Base-by-base conservation (phyloP, 2,113 vertebrate species). In the Actenoides lindsayi region DNA sequence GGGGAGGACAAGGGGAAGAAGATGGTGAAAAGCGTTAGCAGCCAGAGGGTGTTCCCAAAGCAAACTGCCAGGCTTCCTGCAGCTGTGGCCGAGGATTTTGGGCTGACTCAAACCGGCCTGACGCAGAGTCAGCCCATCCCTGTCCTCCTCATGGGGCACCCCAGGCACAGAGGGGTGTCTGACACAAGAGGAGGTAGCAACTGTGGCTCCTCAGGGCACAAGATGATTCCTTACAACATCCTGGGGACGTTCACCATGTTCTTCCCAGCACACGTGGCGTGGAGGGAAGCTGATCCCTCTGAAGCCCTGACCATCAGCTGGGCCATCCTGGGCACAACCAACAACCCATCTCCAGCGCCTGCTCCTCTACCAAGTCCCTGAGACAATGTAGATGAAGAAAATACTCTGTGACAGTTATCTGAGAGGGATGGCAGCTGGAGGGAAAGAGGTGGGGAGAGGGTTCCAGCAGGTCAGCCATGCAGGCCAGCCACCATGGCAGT, bases 181-280 rank as follows among this genome's bases (percentile, higher is more conserved):
- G 24, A 46, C 39, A 59, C 0, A 2, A 23, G 14, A 69, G 16
- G 13, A 69, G 41, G 30, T 10, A 35, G 41, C 42, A 73, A 16
- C 14, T 16, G 28, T 84, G 44, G 27, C 46, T 59, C 33, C 53
- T 53, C 50, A 51, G 74, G 57, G 53, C 63, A 92, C 16, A 11
- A 54, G 33, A 8, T 21, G 16, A 27, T 74, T 33, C 12, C 24
- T 59, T 94, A 37, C 44, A 81, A 50, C 18, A 30, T 14, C 8
- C 16, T 3, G 5, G 30, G 37, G 57, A 69, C 9, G 16, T 53
- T 53, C 0, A 0, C 64, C 13, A 15, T 0, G 5, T 24, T 56
- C 16, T 31, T 44, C 39, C 46, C 86, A 75, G 70, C 31, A 35
- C 46, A 37, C 17, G 3, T 0, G 4, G 14, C 1, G 63, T 0